These are phyloP conservation scores for Halesus radiatus DNA, from an alignment of 1,140 invertebrate species.

Conservation along the genomic window DNA sequence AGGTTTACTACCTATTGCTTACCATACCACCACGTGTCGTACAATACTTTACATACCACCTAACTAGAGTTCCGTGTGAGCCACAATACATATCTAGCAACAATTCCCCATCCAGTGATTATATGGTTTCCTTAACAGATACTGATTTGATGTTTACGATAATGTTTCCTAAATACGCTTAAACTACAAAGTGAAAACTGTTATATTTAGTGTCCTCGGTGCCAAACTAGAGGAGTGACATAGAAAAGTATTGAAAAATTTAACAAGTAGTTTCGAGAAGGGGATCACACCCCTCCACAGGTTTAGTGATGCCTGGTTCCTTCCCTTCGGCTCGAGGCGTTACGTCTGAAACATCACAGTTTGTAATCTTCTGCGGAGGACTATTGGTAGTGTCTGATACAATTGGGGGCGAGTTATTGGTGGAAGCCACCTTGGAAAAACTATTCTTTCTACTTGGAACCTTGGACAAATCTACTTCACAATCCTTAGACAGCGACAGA, in stretches of 20 bases:
- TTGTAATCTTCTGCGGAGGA: neutral
- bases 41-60: too few relatives aligned
- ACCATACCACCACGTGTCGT: too few relatives aligned
- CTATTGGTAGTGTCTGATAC: constrained; percentile 9
- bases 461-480: constrained; percentile 20
- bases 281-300: constrained; percentile 46
- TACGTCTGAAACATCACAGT: constrained; percentile 7
- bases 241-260: constrained; percentile 44
- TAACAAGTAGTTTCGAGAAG: constrained; percentile 56
- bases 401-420: constrained; percentile 18
- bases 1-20: too few relatives aligned
- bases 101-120: neutral
- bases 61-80: neutral
- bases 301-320: constrained; percentile 32
- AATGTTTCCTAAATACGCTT: constrained; percentile 36
- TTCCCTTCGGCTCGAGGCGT: neutral
- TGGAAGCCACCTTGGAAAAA: constrained; percentile 22
- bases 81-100: neutral
- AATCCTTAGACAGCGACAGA: constrained; percentile 40
- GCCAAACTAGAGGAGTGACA: constrained; percentile 36
- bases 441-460: constrained; percentile 9
- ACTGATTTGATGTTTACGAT: constrained; percentile 32
- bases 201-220: constrained; percentile 36
- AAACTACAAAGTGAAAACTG: constrained; percentile 39
- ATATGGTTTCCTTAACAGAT: neutral